phyloP scores from a whole-genome alignment of 2,888 invertebrate species.

The Noctua pronuba region DNA sequence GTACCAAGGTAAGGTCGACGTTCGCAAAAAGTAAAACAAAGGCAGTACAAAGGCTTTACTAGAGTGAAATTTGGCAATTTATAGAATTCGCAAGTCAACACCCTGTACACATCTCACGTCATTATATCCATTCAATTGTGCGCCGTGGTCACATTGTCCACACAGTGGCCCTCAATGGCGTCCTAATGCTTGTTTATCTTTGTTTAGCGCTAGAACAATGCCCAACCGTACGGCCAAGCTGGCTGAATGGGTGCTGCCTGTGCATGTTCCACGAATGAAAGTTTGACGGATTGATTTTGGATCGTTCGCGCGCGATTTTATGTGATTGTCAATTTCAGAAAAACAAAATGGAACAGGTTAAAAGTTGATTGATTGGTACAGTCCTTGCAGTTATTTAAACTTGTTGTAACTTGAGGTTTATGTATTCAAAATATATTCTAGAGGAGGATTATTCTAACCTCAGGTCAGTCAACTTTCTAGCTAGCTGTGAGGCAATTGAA shows the following conservation, averaged over 20 bases:
- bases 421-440: background rate
- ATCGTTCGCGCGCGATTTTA: slow-evolving; percentile 27
- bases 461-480: background rate
- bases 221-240: slow-evolving; percentile 66
- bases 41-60: too few relatives aligned
- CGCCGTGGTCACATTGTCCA: slow-evolving; percentile 78
- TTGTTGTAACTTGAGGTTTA: background rate
- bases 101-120: slow-evolving; percentile 31
- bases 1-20: background rate
- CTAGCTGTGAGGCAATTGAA: background rate
- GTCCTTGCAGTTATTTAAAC: background rate
- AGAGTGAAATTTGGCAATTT: background rate
- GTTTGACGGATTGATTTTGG: slow-evolving; percentile 70
- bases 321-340: slow-evolving; percentile 20
- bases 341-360: slow-evolving; percentile 1
- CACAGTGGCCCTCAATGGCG: slow-evolving; percentile 82
- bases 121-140: slow-evolving; percentile 62
- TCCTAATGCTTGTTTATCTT: slow-evolving; percentile 81
- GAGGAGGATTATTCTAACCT: background rate
- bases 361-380: slow-evolving; percentile 6
- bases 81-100: slow-evolving; percentile 21
- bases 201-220: slow-evolving; percentile 81
- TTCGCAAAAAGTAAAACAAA: background rate
- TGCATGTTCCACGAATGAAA: slow-evolving; percentile 75
- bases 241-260: slow-evolving; percentile 66